Evolutionary conservation across 2,888 invertebrate species (phyloP), one percentile per base, ranked within the genome.

Genomic region (Lydus trimaculatus): DNA sequence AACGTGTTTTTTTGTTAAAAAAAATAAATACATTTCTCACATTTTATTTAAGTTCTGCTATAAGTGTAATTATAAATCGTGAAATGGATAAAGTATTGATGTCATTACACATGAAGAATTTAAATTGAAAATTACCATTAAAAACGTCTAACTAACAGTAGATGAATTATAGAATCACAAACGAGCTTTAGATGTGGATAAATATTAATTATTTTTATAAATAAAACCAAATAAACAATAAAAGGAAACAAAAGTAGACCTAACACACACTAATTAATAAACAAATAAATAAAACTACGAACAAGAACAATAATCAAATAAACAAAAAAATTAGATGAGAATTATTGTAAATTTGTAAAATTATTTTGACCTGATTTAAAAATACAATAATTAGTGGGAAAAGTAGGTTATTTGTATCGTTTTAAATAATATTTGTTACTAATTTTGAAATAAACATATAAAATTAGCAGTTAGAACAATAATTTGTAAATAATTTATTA

Each of bases 121-220:
- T 67, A 64, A 64, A 61, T 64, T 64, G 61, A 67, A 67, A 68
- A 68, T 68, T 58, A 52, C 60, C 48, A 58, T 61, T 64, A 48
- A 63, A 58, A 28, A 28, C 59, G 59, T 17, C 43, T 43, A 6
- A 43, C 43, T 43, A 6, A 43, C 43, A 43, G 43, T 43, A 43
- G 43, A 43, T 43, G 43, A 43, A 43, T 43, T 43, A 43, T 43
- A 43, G 43, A n/a, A 43, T 43, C 43, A 43, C n/a, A 43, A 43
- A 43, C 43, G 43, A 43, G 43, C 43, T 43, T 36, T 15, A 43
- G 17, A 43, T n/a, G n/a, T 17, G 17, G 17, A 43, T 43, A 43
- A n/a, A 43, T 17, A 43, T 17, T 43, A 43, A 43, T 43, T 43
- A 43, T 7, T n/a, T 36, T 13, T n/a, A 43, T 43, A 43, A 43